Base-by-base conservation (phyloP, 2,113 vertebrate species). In the Lagopus leucura region DNA sequence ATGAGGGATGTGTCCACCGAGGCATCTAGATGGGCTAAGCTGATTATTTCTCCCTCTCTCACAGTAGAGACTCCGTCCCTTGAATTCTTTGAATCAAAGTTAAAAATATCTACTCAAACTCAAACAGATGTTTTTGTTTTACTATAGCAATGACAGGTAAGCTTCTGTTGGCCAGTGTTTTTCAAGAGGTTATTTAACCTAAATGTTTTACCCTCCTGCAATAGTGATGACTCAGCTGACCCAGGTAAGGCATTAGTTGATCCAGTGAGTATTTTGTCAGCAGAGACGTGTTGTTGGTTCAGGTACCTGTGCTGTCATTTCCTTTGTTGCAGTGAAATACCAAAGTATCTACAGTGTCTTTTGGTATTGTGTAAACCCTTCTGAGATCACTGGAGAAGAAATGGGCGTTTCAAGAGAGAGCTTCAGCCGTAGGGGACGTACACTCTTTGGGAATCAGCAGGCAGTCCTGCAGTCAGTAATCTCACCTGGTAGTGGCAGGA, bases 341-440 rank as follows among this genome's bases (percentile, higher is more conserved):
- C 11, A 45, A 13, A 9, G 42, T 10, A 32, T 64, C 48, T 69
- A 14, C n/a, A 10, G n/a, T 57, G 47, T 36, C 38, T 38, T 28
- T 57, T 0, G 2, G 22, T 65, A 8, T 25, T 34, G 32, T 2
- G 3, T 73, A 42, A 76, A 10, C 17, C 22, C 25, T 36, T 22
- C 43, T 30, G 43, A 4, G 30, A 47, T 18, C 43, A 36, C 6
- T 18, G 50, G 50, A 63, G 72, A 32, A 25, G 50, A 67, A 54
- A 32, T 6, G 17, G 0, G 0, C 7, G 8, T 66, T 25, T 60
- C 5, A 19, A 47, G 55, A 52, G 24, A 32, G 17, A 13, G 9
- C 42, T 77, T 10, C 4, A 42, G 38, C 55, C 48, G 25, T 43
- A 38, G 10, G 32, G 24, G 19, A n/a, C 24, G 10, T 3, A 17